A percentile compares a stretch with the other conserved stretches of the same genome.
phyloP scores from a whole-genome alignment of 30 jellyfish, hydroid and myxozoan species.

The Nemopilema nomurai region DNA sequence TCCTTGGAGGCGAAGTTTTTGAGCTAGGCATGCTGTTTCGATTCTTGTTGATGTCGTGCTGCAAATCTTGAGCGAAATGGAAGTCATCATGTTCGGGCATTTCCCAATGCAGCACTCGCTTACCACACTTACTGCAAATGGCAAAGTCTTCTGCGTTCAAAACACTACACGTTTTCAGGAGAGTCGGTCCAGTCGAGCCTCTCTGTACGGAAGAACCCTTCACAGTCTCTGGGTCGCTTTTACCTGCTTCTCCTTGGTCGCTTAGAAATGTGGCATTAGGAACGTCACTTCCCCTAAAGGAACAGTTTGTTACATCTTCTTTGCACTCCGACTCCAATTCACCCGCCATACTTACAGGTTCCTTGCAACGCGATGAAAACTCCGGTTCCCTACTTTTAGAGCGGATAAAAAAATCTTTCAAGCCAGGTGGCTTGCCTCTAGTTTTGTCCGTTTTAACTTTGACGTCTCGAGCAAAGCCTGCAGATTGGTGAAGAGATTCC shows the following conservation, averaged over 20 bases:
- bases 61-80: constrained; percentile 91
- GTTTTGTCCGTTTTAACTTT: neutral
- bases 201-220: neutral
- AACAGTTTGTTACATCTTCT: neutral
- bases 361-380: neutral
- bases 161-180: neutral
- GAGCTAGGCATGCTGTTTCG: neutral
- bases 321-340: neutral
- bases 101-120: constrained; percentile 81
- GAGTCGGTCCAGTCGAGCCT: neutral
- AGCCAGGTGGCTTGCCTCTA: neutral
- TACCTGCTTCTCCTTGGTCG: neutral
- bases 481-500: neutral
- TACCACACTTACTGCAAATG: constrained; percentile 85
- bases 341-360: too few species aligned
- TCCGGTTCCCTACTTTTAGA: neutral
- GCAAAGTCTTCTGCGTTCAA: constrained; percentile 64
- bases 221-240: neutral
- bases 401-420: neutral
- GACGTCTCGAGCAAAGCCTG: neutral
- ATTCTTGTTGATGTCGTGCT: constrained; percentile 18
- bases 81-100: constrained; percentile 91
- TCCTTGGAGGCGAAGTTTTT: constrained; percentile 49
- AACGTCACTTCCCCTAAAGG: neutral
- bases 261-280: too few species aligned